Conservation (phyloP, 2,113 vertebrate genomes). For the Columbina picui region DNA sequence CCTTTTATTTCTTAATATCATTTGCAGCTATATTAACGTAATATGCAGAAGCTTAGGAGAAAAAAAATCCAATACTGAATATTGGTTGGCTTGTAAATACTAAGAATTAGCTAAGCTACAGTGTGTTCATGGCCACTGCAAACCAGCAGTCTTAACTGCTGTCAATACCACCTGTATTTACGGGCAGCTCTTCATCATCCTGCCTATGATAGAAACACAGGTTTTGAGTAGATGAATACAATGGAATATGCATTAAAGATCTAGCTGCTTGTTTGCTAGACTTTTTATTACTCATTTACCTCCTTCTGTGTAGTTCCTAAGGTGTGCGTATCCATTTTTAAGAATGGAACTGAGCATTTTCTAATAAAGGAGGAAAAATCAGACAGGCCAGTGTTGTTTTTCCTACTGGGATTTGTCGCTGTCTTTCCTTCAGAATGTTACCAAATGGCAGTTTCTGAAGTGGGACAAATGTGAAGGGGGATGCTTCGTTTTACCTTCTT, state of each 20-base stretch:
- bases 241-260: not conserved
- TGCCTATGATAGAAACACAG: not conserved
- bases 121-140: not conserved
- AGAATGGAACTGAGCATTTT: not conserved
- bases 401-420: rapidly evolving
- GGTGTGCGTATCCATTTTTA: not conserved
- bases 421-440: not conserved
- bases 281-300: not conserved
- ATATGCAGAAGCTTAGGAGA: not conserved
- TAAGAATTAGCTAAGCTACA: not conserved
- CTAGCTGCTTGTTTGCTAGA: not conserved
- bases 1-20: not conserved
- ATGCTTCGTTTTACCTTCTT: not conserved
- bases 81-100: not conserved
- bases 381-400: not conserved
- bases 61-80: not conserved
- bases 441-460: not conserved
- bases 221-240: not conserved
- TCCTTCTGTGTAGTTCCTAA: not conserved
- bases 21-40: not conserved
- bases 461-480: not conserved
- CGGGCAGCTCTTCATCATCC: not conserved
- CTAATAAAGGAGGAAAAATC: not conserved
- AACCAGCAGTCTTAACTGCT: not conserved
- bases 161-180: not conserved